Percentiles rank a stretch among this genome's conserved stretches.
Evolutionary conservation across 1,140 invertebrate species (phyloP).

Genomic region (Drosophila subpulchrella): DNA sequence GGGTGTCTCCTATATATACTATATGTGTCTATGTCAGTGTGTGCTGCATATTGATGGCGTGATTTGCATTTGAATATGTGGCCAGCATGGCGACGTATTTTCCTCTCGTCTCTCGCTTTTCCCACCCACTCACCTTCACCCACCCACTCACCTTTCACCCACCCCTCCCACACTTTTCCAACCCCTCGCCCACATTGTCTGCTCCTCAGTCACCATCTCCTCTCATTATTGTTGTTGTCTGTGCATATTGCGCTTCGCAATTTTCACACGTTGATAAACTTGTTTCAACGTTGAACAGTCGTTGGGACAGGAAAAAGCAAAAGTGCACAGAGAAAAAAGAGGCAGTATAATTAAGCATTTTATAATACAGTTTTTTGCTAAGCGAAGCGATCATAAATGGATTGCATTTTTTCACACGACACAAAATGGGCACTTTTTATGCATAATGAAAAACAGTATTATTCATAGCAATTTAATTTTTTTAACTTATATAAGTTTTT

Average conservation of each 20-base stretch:
- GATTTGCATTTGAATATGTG: slow-evolving; percentile 82
- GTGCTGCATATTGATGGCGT: slow-evolving; percentile 78
- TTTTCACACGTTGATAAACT: slow-evolving; percentile 83
- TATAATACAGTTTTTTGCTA: neutral
- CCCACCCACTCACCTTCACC: neutral
- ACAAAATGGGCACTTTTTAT: no score
- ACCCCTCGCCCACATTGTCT: neutral
- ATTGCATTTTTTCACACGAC: neutral
- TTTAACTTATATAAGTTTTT: no score
- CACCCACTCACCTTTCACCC: neutral
- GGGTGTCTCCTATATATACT: slow-evolving; percentile 1
- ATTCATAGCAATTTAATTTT: no score
- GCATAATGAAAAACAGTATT: no score
- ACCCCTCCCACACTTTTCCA: neutral
- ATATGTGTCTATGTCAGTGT: slow-evolving; percentile 19
- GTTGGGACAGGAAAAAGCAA: slow-evolving; percentile 18
- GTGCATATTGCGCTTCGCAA: slow-evolving; percentile 67
- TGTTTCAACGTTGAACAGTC: slow-evolving; percentile 64
- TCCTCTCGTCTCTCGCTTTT: neutral
- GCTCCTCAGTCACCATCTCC: neutral
- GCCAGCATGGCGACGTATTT: slow-evolving; percentile 43
- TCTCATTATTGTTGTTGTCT: slow-evolving; percentile 39
- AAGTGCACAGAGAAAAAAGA: slow-evolving; percentile 15
- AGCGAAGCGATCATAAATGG: slow-evolving; percentile 6
- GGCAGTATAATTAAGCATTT: neutral